phyloP scores from a whole-genome alignment of 2,113 vertebrate genomes.

The Trinectes maculatus region DNA sequence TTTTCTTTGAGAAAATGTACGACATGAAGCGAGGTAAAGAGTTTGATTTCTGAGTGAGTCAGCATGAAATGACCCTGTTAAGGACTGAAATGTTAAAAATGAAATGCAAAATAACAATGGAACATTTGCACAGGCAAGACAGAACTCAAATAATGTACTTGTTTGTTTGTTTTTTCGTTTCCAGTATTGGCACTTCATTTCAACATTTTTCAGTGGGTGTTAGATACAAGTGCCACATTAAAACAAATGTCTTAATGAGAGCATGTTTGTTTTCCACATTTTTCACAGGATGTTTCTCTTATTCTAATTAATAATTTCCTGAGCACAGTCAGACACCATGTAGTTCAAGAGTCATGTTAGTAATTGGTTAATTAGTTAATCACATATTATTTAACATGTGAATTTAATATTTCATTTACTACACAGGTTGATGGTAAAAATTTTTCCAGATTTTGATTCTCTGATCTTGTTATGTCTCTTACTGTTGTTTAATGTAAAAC shows the following conservation, averaged over 20 bases:
- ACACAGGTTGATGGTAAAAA: too few species aligned
- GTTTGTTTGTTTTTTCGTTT: not conserved
- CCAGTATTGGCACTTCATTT: not conserved
- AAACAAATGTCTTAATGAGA: not conserved
- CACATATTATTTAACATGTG: too few species aligned
- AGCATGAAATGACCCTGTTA: not conserved
- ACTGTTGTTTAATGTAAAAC: too few species aligned
- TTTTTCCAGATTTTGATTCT: too few species aligned
- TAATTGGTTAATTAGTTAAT: too few species aligned
- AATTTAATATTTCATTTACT: too few species aligned
- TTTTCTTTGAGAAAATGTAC: not conserved
- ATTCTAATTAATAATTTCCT: slow-evolving; percentile 5
- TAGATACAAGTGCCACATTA: too few species aligned
- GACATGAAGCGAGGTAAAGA: not conserved
- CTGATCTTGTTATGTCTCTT: too few species aligned
- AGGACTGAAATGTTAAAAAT: not conserved
- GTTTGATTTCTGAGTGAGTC: not conserved
- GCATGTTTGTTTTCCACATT: slow-evolving; percentile 8
- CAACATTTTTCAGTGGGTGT: not conserved
- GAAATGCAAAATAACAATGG: not conserved
- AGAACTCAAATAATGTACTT: too few species aligned
- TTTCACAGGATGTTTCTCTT: not conserved
- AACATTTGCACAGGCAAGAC: not conserved
- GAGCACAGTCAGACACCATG: not conserved
- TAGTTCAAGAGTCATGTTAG: not conserved